Evolutionary conservation across 2,113 vertebrate genomes (phyloP).

Genomic region (Perognathus longimembris): DNA sequence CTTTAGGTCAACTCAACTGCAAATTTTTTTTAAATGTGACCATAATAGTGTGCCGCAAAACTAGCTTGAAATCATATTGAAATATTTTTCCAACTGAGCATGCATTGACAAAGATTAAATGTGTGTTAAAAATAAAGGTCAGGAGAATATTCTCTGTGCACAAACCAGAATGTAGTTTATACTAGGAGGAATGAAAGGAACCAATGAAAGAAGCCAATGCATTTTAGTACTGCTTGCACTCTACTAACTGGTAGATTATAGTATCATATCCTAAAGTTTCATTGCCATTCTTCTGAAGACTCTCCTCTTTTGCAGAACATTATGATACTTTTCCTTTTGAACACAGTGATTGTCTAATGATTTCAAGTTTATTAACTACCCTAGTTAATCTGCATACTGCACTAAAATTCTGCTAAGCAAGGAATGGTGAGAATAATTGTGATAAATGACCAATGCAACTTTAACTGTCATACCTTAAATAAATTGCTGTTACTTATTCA

Average conservation of each 20-base stretch:
- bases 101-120: not conserved
- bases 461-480: not conserved
- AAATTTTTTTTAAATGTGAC: not conserved
- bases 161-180: not conserved
- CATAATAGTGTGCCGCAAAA: conserved; percentile 1
- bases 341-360: not conserved
- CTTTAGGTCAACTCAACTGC: not conserved
- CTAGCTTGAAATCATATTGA: conserved; percentile 18
- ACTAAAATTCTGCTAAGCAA: conserved; percentile 47
- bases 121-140: not conserved
- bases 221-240: not conserved
- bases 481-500: not conserved
- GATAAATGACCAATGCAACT: not conserved
- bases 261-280: not conserved
- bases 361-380: not conserved
- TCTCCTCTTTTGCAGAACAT: not conserved
- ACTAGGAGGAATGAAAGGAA: conserved; percentile 14
- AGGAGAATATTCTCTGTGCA: not conserved
- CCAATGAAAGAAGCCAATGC: not conserved
- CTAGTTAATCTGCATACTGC: not conserved
- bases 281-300: not conserved
- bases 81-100: conserved; percentile 3
- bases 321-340: not conserved
- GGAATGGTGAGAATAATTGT: not conserved
- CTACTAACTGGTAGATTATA: no score